Evolutionary conservation across 2,113 vertebrate genomes (phyloP), one percentile per base, ranked within the genome.

Genomic region (Cygnus buccinator): DNA sequence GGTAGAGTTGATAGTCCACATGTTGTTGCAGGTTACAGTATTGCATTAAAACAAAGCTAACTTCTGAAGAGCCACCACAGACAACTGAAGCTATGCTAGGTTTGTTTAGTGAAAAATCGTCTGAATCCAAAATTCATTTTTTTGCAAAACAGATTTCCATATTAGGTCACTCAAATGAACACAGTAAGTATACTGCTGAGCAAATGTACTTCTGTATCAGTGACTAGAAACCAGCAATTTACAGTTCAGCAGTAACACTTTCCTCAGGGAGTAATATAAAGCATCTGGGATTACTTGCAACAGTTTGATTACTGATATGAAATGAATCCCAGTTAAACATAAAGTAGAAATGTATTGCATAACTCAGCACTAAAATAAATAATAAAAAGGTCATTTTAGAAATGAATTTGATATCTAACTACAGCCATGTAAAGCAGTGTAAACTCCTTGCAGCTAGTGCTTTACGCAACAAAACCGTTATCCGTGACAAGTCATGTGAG

Each of bases 201-300:
- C 43, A 89, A 93, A 57, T 10, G 11, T 41, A 9, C 48, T 78
- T 71, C 88, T 81, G 1, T 72, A 78, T 58, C 29, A 70, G 35
- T 75, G 70, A 62, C 54, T 91, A 46, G 77, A 93, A 93, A 84
- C 84, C 80, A 79, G 85, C 61, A 95, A 86, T 72, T 86, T 92
- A 55, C 63, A 65, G 37, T 74, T 94, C 65, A 75, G 35, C 63
- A 84, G 54, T 68, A 72, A 57, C 43, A 74, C 9, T 17, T 81
- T 43, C 83, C 79, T 41, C 77, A 22, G 83, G 65, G 62, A 94
- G 28, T 41, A 61, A 23, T 87, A 26, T 22, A 46, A 93, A 87
- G n/a, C 73, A 74, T 54, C 58, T 86, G 37, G 29, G 59, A 83
- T 94, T 90, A 46, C 39, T 77, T 93, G 74, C 63, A 84, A 31